Conservation (phyloP, 2,797 vertebrate species). For the Taeniopygia guttata region DNA sequence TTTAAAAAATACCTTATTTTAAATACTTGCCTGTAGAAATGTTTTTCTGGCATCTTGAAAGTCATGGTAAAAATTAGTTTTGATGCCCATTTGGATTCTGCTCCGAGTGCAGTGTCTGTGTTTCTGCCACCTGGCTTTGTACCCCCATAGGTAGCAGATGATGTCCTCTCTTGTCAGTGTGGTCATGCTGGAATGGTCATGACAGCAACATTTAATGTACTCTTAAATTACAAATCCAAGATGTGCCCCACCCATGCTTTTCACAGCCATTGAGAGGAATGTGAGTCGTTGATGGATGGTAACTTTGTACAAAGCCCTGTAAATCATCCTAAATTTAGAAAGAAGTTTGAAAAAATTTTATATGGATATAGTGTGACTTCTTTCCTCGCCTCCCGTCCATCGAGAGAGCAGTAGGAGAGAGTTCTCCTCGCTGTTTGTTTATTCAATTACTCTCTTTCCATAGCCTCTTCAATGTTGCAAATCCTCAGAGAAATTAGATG, state of each 20-base stretch:
- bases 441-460: neutral
- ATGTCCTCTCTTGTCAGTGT: neutral
- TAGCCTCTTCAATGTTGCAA: neutral
- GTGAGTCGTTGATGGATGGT: neutral
- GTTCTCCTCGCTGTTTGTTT: neutral
- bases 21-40: neutral
- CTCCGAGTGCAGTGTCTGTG: rapidly evolving
- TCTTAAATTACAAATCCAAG: neutral
- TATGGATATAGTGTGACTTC: neutral
- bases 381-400: neutral
- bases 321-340: neutral
- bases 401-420: neutral
- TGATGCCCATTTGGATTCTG: neutral
- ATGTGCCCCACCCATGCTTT: neutral
- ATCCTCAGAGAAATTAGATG: neutral
- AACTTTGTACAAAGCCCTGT: neutral
- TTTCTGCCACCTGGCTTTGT: neutral
- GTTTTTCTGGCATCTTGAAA: neutral
- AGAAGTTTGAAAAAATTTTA: neutral
- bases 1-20: neutral
- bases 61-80: neutral
- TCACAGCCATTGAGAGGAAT: neutral
- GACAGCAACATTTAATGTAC: neutral
- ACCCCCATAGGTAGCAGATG: neutral
- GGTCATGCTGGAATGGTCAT: neutral